phyloP scores from a whole-genome alignment of 2,888 invertebrate genomes.

The Rhagonycha lutea region DNA sequence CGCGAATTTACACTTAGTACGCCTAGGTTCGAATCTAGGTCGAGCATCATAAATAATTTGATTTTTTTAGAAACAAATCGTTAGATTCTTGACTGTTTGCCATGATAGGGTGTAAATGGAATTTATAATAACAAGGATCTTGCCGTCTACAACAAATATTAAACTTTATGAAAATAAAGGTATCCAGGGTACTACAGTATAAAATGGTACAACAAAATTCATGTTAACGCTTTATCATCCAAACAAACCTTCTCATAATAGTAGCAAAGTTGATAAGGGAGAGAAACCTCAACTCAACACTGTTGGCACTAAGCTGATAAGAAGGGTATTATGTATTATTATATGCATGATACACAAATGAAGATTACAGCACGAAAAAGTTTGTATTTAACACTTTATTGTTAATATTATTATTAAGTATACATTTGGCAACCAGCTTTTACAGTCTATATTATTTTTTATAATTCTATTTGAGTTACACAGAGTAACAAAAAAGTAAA shows the following conservation, averaged over 20 bases:
- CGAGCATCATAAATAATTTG: too few relatives aligned
- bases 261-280: background rate
- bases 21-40: too few relatives aligned
- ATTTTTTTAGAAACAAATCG: too few relatives aligned
- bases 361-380: background rate
- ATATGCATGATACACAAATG: background rate
- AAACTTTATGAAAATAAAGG: background rate
- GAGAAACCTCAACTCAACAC: background rate
- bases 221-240: background rate
- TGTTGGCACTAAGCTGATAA: background rate
- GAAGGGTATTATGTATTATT: background rate
- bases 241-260: background rate
- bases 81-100: too few relatives aligned
- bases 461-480: background rate
- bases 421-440: conserved; percentile 15
- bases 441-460: conserved; percentile 11
- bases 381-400: background rate
- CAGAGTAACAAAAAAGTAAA: background rate
- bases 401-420: background rate
- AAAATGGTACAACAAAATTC: background rate
- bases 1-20: too few relatives aligned
- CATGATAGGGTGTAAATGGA: background rate
- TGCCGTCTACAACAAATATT: background rate
- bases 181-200: background rate
- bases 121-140: background rate